Evolutionary conservation across 2,113 vertebrate genomes (phyloP), one percentile per base, ranked within the genome.

Genomic region (Myotis brandtii): DNA sequence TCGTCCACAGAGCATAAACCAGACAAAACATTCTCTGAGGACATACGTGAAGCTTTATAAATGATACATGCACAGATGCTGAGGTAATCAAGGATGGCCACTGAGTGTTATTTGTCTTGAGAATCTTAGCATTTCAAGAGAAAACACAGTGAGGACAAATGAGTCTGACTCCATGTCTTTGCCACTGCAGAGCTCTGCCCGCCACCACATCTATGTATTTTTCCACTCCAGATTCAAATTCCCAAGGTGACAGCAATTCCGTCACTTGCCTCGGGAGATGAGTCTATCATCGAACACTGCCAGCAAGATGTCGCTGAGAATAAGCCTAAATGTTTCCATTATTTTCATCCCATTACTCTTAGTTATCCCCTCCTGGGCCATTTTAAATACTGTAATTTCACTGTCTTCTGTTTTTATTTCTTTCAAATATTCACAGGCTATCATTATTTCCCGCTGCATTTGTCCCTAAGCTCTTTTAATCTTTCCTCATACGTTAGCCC

Each of bases 351-450:
- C 83, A 94, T 97, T 96, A 92, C 83, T 97, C 67, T 75, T 81
- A 73, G 86, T 94, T 96, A 93, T 94, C 76, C 95, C 75, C 96
- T 85, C 67, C 84, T 93, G 89, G 52, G 83, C 43, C 54, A 87
- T 96, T 95, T 83, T 94, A 94, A 97, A 97, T 96, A 97, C 96
- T 96, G 75, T 96, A 86, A 97, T 96, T 97, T 96, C 84, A 85
- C 50, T 95, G 88, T 95, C 96, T 82, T 96, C 93, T 94, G 91
- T 94, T 96, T 94, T 96, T 92, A 93, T 95, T 95, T 93, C 73
- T 96, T 95, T 85, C 89, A 96, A 37, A 94, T 96, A 97, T 95
- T 96, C 95, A 95, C 66, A 93, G 75, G 52, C 75, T 93, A 95
- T 84, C 83, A 97, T 96, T 96, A 96, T 84, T 87, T 69, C 20